Conservation (phyloP, 2,888 invertebrate genomes). For the Bhutanitis thaidina region DNA sequence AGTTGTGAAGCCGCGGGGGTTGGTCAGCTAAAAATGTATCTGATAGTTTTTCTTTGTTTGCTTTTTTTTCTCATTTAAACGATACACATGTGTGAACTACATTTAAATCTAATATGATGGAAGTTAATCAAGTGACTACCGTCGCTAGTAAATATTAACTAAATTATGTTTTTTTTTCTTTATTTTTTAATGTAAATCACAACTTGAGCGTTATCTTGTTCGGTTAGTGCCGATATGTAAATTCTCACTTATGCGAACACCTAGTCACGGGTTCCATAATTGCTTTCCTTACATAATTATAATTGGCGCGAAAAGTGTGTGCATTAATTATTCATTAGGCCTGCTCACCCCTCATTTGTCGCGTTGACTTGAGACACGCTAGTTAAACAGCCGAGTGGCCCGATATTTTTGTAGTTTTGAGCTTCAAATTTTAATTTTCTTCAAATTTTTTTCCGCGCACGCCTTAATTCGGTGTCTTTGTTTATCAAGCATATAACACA, state of each 20-base stretch:
- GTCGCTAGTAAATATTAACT: too few species aligned
- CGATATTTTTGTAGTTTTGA: slow-evolving; percentile 49
- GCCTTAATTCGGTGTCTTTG: neutral
- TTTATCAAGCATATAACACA: too few species aligned
- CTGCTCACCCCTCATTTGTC: slow-evolving; percentile 61
- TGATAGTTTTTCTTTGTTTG: neutral
- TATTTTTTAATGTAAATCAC: too few species aligned
- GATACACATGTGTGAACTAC: too few species aligned
- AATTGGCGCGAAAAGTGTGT: slow-evolving; percentile 69
- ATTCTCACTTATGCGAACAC: slow-evolving; percentile 30
- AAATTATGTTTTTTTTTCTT: too few species aligned
- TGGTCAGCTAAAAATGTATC: slow-evolving; percentile 24
- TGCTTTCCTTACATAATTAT: slow-evolving; percentile 72
- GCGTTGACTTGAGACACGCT: slow-evolving; percentile 63
- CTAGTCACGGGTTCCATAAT: slow-evolving; percentile 40
- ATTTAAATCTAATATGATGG: too few species aligned
- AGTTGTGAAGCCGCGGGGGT: slow-evolving; percentile 36
- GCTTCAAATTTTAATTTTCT: slow-evolving; percentile 51
- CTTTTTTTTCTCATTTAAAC: too few species aligned
- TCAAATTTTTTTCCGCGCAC: slow-evolving; percentile 20
- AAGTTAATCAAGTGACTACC: too few species aligned
- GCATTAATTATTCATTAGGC: slow-evolving; percentile 75
- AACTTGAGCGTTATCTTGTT: slow-evolving; percentile 4
- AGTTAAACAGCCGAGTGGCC: slow-evolving; percentile 52
- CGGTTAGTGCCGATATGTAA: slow-evolving; percentile 25